phyloP scores from a whole-genome alignment of 2,113 vertebrate species.

The Dromas ardeola region DNA sequence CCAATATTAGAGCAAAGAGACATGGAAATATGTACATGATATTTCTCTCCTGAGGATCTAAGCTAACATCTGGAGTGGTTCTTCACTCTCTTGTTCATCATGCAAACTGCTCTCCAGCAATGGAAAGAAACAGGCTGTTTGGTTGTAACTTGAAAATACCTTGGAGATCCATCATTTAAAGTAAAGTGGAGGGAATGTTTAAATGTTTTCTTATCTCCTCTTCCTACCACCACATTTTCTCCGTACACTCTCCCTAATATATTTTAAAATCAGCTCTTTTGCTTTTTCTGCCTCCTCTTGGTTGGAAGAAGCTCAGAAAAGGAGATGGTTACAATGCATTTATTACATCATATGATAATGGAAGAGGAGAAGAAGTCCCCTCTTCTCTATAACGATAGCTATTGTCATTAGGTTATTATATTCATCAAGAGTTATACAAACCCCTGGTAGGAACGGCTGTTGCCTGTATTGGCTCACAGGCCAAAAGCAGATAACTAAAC shows the following conservation, averaged over 20 bases:
- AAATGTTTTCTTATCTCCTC: neutral
- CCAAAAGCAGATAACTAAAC: neutral
- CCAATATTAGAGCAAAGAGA: neutral
- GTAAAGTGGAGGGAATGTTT: neutral
- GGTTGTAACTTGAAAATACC: neutral
- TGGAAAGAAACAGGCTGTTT: neutral
- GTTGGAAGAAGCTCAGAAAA: neutral
- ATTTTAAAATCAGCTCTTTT: neutral
- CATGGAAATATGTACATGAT: accelerated
- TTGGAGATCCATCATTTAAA: neutral
- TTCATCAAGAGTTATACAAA: neutral
- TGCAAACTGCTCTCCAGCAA: neutral
- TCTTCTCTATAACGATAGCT: neutral
- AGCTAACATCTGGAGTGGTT: neutral
- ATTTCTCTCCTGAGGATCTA: neutral
- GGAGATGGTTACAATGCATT: neutral
- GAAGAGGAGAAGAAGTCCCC: neutral
- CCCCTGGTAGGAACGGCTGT: neutral
- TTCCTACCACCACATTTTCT: neutral
- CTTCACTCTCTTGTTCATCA: neutral
- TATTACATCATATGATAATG: neutral
- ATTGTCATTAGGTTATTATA: neutral
- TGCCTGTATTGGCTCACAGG: neutral
- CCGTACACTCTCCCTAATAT: no score
- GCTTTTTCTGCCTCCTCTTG: neutral